Evolutionary conservation across 1,140 invertebrate species (phyloP).

Genomic region (Diploscapter pachys): DNA sequence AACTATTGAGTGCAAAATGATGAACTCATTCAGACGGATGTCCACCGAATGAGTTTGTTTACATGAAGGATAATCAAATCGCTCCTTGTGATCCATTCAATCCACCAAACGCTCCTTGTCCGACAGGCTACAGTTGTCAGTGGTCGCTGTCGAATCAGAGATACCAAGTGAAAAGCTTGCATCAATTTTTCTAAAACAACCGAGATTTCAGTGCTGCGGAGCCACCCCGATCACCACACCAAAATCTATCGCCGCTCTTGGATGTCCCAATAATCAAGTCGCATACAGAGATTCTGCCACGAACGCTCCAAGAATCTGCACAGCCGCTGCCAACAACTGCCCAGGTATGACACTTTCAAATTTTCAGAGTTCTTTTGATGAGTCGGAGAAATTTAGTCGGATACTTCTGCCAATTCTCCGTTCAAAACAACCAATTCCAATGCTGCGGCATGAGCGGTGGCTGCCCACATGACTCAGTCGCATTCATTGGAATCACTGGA

Average conservation of each 20-base stretch:
- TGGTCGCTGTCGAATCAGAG: constrained; percentile 58
- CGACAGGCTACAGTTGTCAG: constrained; percentile 54
- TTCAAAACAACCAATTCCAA: constrained; percentile 55
- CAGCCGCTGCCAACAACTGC: constrained; percentile 57
- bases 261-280: constrained; percentile 52
- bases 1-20: too few relatives aligned
- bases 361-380: too few relatives aligned
- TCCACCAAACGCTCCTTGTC: constrained; percentile 57
- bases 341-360: constrained; percentile 9
- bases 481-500: constrained; percentile 57
- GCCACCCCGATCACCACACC: constrained; percentile 55
- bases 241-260: constrained; percentile 51
- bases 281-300: constrained; percentile 52
- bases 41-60: constrained; percentile 57
- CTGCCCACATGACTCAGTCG: constrained; percentile 53
- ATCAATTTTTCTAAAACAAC: too few relatives aligned
- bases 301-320: constrained; percentile 53
- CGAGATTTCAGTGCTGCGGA: constrained; percentile 46
- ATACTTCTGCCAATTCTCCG: constrained; percentile 55
- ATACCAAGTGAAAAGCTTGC: constrained; percentile 16
- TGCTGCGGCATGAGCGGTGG: constrained; percentile 58
- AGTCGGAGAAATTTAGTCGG: constrained; percentile 25
- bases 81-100: constrained; percentile 58
- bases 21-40: constrained; percentile 44
- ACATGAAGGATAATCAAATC: constrained; percentile 58